Evolutionary conservation across 2,888 invertebrate genomes (phyloP), one percentile per base, ranked within the genome.

Genomic region (Philhelius pedissequus): DNA sequence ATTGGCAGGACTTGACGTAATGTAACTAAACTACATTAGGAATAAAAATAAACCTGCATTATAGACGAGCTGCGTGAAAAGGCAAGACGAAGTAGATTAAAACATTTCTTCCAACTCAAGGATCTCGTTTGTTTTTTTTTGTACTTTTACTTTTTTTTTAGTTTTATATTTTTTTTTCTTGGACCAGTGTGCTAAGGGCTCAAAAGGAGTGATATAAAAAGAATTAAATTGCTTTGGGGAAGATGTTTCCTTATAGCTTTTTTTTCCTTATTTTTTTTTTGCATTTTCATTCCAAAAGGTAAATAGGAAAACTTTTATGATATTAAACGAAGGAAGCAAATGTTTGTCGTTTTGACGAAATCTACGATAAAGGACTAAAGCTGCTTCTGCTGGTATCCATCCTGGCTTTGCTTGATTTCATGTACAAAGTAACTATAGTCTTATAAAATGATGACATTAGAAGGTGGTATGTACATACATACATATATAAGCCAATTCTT

Each of bases 281-380:
- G 35, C 40, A 38, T 32, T 58, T 18, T 9, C 30, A 20, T 11
- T 48, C 45, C 43, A n/a, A 7, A 43, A 62, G 66, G 68, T 82
- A 77, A 76, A 82, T 77, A 68, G 58, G 76, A 73, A 82, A 82
- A 77, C 45, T 77, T 74, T 76, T 58, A 25, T 50, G 30, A 52
- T 73, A 80, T 75, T 64, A 75, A 64, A 60, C 43, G 43, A 13
- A 40, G 40, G 27, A 58, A 40, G 40, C 18, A 58, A 30, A 54
- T 18, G 54, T 54, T 69, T 54, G 68, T 58, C 40, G 50, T 30
- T 52, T 38, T 50, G 7, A 18, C 50, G 30, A 25, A 58, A 60
- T 13, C 13, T 4, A 60, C 22, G 13, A 22, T 38, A 22, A 4
- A 32, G 4, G 4, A n/a, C n/a, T 13, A 25, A 7, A 9, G 2